Percentiles rank a stretch among this genome's conserved stretches.
These are phyloP conservation scores for Aradus depressus DNA, from an alignment of 2,888 invertebrate genomes.

Conservation along the genomic window DNA sequence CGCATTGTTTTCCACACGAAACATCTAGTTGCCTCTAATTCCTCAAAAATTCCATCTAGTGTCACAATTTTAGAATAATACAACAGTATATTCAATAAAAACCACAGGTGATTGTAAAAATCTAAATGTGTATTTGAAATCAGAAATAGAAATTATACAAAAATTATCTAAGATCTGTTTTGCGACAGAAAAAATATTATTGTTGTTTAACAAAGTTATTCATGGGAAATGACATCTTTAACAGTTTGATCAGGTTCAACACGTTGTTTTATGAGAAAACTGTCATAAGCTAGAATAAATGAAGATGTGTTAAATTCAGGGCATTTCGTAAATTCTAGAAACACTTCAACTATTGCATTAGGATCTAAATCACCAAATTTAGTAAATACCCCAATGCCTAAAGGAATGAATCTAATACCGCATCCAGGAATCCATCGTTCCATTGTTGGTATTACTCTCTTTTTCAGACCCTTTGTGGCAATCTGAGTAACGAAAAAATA, in stretches of 20 bases:
- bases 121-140: too few species aligned
- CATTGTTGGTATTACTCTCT: constrained; percentile 15
- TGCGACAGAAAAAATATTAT: too few species aligned
- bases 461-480: background rate
- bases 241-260: background rate
- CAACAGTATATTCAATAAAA: too few species aligned
- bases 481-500: constrained; percentile 21
- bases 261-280: background rate
- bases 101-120: too few species aligned
- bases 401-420: constrained; percentile 18
- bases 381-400: constrained; percentile 19
- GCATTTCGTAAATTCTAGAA: constrained; percentile 16
- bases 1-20: too few species aligned
- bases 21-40: too few species aligned
- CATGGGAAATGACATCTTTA: constrained; percentile 5
- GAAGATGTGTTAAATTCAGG: constrained; percentile 17
- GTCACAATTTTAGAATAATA: too few species aligned
- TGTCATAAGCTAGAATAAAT: constrained; percentile 18
- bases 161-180: too few species aligned
- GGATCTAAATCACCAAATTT: constrained; percentile 18
- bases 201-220: too few species aligned
- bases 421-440: constrained; percentile 24
- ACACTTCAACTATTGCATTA: constrained; percentile 19
- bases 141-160: too few species aligned
- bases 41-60: too few species aligned